Evolutionary conservation across 2,113 vertebrate species (phyloP).

Genomic region (Aspiorhynchus laticeps): DNA sequence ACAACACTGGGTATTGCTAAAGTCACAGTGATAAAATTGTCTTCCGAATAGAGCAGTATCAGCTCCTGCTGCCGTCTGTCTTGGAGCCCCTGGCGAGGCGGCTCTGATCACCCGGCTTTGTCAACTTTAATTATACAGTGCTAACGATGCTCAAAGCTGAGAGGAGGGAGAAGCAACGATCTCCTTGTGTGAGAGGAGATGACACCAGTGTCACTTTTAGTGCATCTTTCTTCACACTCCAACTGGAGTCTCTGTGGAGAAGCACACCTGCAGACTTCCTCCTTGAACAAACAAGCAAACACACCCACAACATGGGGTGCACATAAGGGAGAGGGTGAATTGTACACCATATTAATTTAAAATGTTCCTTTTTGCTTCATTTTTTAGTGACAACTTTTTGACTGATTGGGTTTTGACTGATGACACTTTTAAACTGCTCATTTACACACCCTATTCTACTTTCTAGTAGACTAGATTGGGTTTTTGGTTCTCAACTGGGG

Average conservation of each 20-base stretch:
- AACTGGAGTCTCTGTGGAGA: slow-evolving; percentile 1
- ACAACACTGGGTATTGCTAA: not conserved
- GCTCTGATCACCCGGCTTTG: slow-evolving; percentile 48
- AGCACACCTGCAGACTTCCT: slow-evolving; percentile 25
- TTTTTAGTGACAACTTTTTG: too few species aligned
- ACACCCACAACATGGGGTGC: not conserved
- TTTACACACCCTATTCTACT: not conserved
- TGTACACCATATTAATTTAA: not conserved
- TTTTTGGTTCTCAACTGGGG: not conserved
- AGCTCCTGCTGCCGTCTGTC: slow-evolving; percentile 25
- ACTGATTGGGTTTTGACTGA: not conserved
- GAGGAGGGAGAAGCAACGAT: slow-evolving; percentile 38
- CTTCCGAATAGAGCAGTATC: slow-evolving; percentile 1
- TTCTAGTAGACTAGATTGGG: not conserved
- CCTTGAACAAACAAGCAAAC: not conserved
- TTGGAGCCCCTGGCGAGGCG: slow-evolving; percentile 33
- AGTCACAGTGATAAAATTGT: slow-evolving; percentile 22
- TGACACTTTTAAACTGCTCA: not conserved
- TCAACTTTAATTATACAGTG: slow-evolving; percentile 58
- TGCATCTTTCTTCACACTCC: slow-evolving; percentile 37
- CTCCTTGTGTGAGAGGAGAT: slow-evolving; percentile 43
- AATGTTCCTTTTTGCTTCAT: not conserved
- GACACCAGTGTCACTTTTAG: slow-evolving; percentile 44
- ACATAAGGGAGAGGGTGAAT: not conserved
- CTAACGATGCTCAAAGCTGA: slow-evolving; percentile 50